Percentiles rank a stretch among this genome's conserved stretches.
Conservation (phyloP, 2,797 vertebrate species). For the Falco naumanni region DNA sequence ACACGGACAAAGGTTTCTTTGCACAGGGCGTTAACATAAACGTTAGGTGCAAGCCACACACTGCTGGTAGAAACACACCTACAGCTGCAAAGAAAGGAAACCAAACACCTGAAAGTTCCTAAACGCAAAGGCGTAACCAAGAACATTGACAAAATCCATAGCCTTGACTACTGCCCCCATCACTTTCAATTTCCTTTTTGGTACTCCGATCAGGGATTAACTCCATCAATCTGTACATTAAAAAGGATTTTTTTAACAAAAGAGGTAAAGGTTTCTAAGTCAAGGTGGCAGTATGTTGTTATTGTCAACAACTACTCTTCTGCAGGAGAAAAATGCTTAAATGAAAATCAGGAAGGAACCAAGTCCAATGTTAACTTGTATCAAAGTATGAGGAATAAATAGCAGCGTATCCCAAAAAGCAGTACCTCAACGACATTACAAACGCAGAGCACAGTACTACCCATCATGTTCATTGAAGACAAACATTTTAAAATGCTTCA, state of each 20-base stretch:
- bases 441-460: not conserved
- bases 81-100: not conserved
- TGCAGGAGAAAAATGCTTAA: not conserved
- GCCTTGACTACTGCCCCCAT: not conserved
- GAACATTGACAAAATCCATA: not conserved
- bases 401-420: not conserved
- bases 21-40: accelerated
- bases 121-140: not conserved
- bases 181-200: not conserved
- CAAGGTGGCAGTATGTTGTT: not conserved
- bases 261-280: not conserved
- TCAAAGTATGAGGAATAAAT: not conserved
- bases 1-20: not conserved
- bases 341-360: not conserved
- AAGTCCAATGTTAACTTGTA: not conserved
- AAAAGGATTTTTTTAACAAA: not conserved
- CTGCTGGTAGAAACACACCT: not conserved
- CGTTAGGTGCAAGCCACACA: not conserved
- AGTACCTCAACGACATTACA: not conserved
- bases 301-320: not conserved
- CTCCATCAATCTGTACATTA: not conserved
- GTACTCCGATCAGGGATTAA: not conserved
- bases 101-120: not conserved
- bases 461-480: not conserved
- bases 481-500: not conserved